These are phyloP conservation scores for Teleogryllus occipitalis DNA, from an alignment of 1,140 invertebrate species.

Conservation along the genomic window DNA sequence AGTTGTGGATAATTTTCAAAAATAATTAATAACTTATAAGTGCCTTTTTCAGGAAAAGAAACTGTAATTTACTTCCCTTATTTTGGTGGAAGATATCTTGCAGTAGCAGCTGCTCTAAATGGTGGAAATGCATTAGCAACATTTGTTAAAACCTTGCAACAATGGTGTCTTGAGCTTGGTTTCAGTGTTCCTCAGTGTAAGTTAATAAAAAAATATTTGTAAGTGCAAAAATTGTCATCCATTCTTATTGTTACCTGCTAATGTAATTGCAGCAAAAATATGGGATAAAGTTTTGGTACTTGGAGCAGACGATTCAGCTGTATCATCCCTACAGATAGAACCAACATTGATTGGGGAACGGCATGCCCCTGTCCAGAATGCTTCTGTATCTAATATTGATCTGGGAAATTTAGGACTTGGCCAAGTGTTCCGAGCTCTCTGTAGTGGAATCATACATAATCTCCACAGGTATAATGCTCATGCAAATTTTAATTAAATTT, in stretches of 20 bases:
- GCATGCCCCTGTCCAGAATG: conserved; percentile 57
- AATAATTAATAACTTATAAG: conserved; percentile 22
- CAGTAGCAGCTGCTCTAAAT: conserved; percentile 78
- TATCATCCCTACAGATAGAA: conserved; percentile 48
- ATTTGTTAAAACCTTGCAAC: conserved; percentile 72
- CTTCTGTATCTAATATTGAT: conserved; percentile 59
- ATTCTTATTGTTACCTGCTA: not conserved
- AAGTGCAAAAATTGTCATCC: not conserved
- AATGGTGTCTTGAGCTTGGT: conserved; percentile 71
- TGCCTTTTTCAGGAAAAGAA: conserved; percentile 20
- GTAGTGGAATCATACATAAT: conserved; percentile 71
- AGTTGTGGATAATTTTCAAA: not conserved
- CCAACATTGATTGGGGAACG: conserved; percentile 74
- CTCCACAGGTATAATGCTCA: conserved; percentile 46
- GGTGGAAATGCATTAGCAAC: conserved; percentile 78
- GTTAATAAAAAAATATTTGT: conserved; percentile 7
- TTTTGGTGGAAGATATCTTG: conserved; percentile 64
- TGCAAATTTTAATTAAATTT: not conserved
- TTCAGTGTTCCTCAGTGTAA: conserved; percentile 62
- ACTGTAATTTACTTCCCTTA: conserved; percentile 71
- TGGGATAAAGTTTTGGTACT: conserved; percentile 65
- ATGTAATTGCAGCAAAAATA: conserved; percentile 53
- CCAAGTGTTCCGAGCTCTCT: conserved; percentile 63
- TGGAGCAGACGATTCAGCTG: conserved; percentile 44
- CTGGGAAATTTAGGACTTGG: conserved; percentile 63